Conservation (phyloP, 92 coral and sea anemone genomes). For the Phenganax stokvisi region DNA sequence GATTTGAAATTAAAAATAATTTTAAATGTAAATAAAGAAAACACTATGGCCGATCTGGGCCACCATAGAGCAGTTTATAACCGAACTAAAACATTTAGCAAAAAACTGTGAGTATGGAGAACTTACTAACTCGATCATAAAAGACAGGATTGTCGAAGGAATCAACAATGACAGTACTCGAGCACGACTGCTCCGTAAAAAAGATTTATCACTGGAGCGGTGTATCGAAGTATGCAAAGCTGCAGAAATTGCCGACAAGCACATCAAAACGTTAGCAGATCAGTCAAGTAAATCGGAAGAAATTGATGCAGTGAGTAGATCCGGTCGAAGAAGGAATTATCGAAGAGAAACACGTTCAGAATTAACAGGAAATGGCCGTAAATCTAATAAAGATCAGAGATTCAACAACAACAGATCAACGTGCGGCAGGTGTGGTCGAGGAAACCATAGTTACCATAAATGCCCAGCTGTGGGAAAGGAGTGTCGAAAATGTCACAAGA, state of each 20-base stretch:
- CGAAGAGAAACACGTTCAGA: neutral
- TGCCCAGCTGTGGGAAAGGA: neutral
- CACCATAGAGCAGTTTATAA: conserved; percentile 1
- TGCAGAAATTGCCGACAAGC: conserved; percentile 14
- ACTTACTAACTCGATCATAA: conserved; percentile 1
- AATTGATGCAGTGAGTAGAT: conserved; percentile 12
- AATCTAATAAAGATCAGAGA: too few relatives aligned
- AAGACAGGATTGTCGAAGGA: conserved; percentile 13
- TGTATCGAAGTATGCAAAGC: conserved; percentile 14
- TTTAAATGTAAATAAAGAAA: too few relatives aligned
- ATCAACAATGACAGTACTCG: neutral
- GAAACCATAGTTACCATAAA: neutral
- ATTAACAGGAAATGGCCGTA: neutral
- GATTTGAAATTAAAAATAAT: too few relatives aligned
- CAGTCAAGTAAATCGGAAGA: conserved; percentile 4
- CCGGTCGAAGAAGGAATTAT: neutral
- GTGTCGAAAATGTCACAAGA: neutral
- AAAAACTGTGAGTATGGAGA: conserved; percentile 19
- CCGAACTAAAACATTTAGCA: conserved; percentile 37
- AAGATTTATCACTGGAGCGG: neutral
- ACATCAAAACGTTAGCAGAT: conserved; percentile 8
- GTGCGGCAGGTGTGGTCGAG: conserved; percentile 1
- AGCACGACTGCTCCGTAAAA: neutral
- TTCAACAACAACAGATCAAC: neutral
- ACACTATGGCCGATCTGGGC: too few relatives aligned